Base-by-base conservation (phyloP, 2,888 invertebrate genomes). In the Drosophila diplacantha region DNA sequence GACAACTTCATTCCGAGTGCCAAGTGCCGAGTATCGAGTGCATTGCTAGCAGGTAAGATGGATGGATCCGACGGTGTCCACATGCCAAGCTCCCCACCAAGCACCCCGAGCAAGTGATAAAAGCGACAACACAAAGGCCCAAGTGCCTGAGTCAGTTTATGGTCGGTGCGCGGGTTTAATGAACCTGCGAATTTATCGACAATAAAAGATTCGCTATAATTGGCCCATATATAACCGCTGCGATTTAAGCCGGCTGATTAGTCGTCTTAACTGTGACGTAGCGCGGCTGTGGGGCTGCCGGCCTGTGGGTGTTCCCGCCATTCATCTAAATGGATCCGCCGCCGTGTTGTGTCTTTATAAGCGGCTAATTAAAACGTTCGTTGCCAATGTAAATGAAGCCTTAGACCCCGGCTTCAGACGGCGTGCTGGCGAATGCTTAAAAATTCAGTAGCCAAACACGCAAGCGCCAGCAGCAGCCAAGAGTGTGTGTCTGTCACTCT, bases 341-440 rank as follows among this genome's bases (percentile, higher is more conserved):
- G 22, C 29, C 20, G 22, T 62, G 41, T 39, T 39, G 54, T 58
- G 37, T 54, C 65, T 60, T 38, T 50, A 69, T 66, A 66, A 66
- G 65, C 65, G 60, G 64, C 66, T 83, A 78, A 83, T 78, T 81
- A 81, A 78, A 75, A 83, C 71, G 75, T 81, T 77, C 71, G 75
- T 81, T 77, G 75, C 60, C 54, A 65, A 64, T 56, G 57, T 80
- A 78, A 82, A 74, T 67, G 70, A 71, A 61, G 43, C 38, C 63
- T 58, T 24, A 32, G 52, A 47, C 46, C 34, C 31, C 71, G 22
- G 53, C 54, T 22, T 29, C 58, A 50, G 64, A 54, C 67, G 76
- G 64, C 64, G 43, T 39, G 50, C 71, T 61, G 41, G 63, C 51
- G 35, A 61, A 61, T 61, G 61, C 61, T 61, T 62, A 35, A 66